phyloP scores from a whole-genome alignment of 2,888 invertebrate genomes.

The Drosophila borealis region DNA sequence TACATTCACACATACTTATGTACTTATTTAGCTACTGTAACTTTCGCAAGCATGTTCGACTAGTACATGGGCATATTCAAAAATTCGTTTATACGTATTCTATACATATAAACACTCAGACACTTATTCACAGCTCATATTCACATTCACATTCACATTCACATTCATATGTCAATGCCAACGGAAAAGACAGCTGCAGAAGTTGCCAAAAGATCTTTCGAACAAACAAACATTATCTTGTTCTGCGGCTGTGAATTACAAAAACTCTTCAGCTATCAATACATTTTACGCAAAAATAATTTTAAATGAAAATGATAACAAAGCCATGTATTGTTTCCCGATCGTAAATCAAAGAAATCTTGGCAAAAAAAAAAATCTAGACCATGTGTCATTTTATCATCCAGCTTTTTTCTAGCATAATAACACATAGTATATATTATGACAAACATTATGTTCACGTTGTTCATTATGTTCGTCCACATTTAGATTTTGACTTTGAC shows the following conservation, averaged over 20 bases:
- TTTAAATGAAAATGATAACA: slow-evolving; percentile 19
- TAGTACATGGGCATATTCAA: background rate
- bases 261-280: slow-evolving; percentile 2
- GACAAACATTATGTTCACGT: background rate
- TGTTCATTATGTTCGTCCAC: background rate
- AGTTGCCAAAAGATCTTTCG: background rate
- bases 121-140: background rate
- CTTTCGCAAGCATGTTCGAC: no score
- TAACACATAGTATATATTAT: background rate
- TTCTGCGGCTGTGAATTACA: background rate
- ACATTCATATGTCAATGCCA: slow-evolving; percentile 7
- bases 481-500: background rate
- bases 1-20: background rate
- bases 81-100: background rate
- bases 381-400: slow-evolving; percentile 14
- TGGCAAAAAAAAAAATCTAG: background rate
- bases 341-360: slow-evolving; percentile 10
- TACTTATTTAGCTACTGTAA: slow-evolving; percentile 16
- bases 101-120: background rate
- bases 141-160: no score
- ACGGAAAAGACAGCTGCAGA: background rate
- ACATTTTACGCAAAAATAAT: slow-evolving; percentile 1
- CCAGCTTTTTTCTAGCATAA: slow-evolving; percentile 7
- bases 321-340: slow-evolving; percentile 22
- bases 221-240: background rate